Conservation (phyloP, 2,797 vertebrate species). For the Moxostoma hubbsi region DNA sequence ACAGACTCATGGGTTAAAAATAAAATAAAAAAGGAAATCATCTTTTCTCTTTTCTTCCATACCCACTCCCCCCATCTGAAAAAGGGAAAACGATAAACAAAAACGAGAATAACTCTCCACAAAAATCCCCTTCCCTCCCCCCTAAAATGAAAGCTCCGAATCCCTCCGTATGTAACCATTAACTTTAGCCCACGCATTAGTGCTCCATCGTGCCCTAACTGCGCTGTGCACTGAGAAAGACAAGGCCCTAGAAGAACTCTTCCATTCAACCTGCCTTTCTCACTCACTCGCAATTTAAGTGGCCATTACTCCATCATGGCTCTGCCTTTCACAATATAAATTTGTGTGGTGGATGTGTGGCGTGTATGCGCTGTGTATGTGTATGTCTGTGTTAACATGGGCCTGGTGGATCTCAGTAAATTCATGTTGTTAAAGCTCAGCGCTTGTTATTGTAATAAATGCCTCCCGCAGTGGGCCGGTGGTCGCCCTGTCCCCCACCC, state of each 20-base stretch:
- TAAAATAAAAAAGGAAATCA: constrained; percentile 80
- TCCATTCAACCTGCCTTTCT: constrained; percentile 65
- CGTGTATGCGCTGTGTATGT: constrained; percentile 60
- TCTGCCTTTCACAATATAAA: constrained; percentile 72
- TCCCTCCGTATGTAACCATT: constrained; percentile 70
- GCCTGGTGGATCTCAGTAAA: constrained; percentile 53
- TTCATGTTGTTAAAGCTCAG: constrained; percentile 68
- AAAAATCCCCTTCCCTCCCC: constrained; percentile 59
- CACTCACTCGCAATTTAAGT: constrained; percentile 67
- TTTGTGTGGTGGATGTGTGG: constrained; percentile 63
- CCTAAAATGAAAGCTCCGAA: constrained; percentile 71
- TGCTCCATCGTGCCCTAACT: constrained; percentile 74
- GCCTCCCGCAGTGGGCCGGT: constrained; percentile 78
- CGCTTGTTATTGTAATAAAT: constrained; percentile 88
- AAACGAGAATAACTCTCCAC: constrained; percentile 63
- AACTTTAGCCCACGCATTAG: constrained; percentile 65
- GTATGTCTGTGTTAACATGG: constrained; percentile 57
- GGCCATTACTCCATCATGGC: constrained; percentile 67
- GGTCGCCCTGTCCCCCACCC: constrained; percentile 82
- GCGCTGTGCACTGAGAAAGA: constrained; percentile 73
- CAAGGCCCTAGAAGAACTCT: constrained; percentile 62
- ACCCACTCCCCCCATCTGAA: constrained; percentile 68
- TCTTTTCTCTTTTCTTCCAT: constrained; percentile 60
- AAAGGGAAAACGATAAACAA: constrained; percentile 52
- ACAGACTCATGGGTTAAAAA: constrained; percentile 89